Percentiles rank a stretch among this genome's conserved stretches.
phyloP scores from a whole-genome alignment of 2,113 vertebrate genomes.

The Probosciger aterrimus region DNA sequence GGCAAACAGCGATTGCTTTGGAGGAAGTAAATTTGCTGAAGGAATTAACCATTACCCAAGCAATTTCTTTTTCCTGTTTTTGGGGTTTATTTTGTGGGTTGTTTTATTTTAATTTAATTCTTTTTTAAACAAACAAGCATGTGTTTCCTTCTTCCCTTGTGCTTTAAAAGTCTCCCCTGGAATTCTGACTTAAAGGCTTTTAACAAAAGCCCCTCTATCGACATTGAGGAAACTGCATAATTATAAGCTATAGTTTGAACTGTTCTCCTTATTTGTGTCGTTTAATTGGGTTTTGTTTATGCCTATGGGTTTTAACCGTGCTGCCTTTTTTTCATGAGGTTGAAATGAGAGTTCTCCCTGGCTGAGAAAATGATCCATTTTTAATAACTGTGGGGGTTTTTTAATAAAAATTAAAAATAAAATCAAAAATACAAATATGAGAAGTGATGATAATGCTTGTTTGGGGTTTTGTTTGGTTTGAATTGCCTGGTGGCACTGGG shows the following conservation, averaged over 20 bases:
- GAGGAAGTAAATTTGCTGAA: neutral
- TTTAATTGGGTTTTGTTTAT: neutral
- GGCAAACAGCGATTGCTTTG: neutral
- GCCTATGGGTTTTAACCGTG: conserved; percentile 22
- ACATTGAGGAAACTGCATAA: conserved; percentile 44
- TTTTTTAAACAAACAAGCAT: neutral
- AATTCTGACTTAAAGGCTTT: conserved; percentile 5
- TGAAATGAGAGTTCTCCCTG: neutral
- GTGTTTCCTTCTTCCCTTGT: neutral
- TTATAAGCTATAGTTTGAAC: conserved; percentile 57
- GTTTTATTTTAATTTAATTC: neutral
- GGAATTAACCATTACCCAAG: neutral
- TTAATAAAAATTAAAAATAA: conserved; percentile 61
- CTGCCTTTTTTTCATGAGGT: neutral
- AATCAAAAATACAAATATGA: conserved; percentile 45
- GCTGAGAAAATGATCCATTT: conserved; percentile 36
- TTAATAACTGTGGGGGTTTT: conserved; percentile 35
- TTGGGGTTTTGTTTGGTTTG: neutral
- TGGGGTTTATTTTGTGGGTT: neutral
- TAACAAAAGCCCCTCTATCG: conserved; percentile 23
- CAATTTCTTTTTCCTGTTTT: neutral
- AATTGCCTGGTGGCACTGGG: neutral
- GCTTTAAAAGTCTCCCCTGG: neutral
- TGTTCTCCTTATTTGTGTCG: neutral
- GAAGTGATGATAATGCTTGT: neutral